phyloP scores from a whole-genome alignment of 2,888 invertebrate genomes.

The Automeris io region DNA sequence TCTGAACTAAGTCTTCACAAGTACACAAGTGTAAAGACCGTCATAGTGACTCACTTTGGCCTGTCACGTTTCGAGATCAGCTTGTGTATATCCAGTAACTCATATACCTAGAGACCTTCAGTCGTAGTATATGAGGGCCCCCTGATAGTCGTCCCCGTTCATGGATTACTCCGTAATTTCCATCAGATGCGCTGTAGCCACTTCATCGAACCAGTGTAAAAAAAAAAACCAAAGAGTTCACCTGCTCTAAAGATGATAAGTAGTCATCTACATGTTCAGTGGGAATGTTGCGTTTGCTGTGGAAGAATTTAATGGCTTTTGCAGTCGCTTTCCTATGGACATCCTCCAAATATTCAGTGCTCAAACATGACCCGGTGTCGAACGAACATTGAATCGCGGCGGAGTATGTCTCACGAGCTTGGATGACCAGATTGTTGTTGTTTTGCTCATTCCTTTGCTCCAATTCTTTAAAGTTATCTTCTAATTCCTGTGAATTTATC shows the following conservation, averaged over 20 bases:
- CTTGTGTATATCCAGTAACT: too few relatives aligned
- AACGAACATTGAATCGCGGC: constrained; percentile 26
- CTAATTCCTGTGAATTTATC: constrained; percentile 12
- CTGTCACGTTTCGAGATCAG: too few relatives aligned
- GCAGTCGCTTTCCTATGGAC: constrained; percentile 6
- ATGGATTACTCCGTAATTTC: too few relatives aligned
- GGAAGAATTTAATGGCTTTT: constrained; percentile 9
- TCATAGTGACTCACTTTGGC: too few relatives aligned
- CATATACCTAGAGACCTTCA: too few relatives aligned
- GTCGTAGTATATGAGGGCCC: too few relatives aligned
- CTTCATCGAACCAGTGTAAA: too few relatives aligned
- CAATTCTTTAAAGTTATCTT: constrained; percentile 11
- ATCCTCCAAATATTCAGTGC: constrained; percentile 12
- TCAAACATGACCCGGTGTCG: constrained; percentile 41
- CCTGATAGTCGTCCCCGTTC: too few relatives aligned
- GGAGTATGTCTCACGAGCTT: constrained; percentile 14
- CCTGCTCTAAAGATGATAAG: background rate
- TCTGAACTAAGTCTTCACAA: too few relatives aligned
- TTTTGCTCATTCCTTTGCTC: constrained; percentile 12
- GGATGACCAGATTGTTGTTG: constrained; percentile 15
- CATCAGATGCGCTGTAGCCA: too few relatives aligned
- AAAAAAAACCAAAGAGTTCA: too few relatives aligned
- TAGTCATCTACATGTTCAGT: background rate
- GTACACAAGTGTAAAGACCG: too few relatives aligned
- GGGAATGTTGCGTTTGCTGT: constrained; percentile 10